Percentiles rank a stretch among this genome's conserved stretches.
Conservation (phyloP, 2,888 invertebrate species). For the Chalcis sispes region DNA sequence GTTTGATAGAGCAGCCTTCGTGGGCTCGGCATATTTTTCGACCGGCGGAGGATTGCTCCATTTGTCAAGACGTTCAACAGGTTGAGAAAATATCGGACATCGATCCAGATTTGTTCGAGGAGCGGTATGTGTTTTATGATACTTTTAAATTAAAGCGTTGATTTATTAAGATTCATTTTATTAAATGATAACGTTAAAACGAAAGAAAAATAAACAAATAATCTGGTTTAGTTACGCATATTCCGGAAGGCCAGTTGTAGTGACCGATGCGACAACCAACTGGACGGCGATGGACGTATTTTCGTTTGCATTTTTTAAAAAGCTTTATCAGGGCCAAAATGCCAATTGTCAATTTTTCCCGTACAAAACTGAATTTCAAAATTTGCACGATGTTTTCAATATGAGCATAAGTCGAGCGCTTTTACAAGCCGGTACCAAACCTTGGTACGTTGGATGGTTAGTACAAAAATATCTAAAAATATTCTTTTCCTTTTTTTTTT, state of each 20-base stretch:
- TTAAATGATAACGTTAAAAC: neutral
- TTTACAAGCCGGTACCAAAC: slow-evolving; percentile 79
- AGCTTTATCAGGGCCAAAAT: slow-evolving; percentile 80
- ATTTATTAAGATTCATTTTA: neutral
- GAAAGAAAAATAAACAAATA: neutral
- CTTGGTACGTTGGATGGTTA: slow-evolving; percentile 87
- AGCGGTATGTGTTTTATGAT: slow-evolving; percentile 76
- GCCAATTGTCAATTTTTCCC: slow-evolving; percentile 94
- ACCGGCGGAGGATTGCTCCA: slow-evolving; percentile 87
- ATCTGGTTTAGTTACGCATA: slow-evolving; percentile 80
- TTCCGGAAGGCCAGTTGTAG: slow-evolving; percentile 87
- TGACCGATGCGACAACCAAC: slow-evolving; percentile 87
- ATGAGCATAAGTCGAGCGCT: slow-evolving; percentile 86
- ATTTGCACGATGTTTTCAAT: slow-evolving; percentile 87
- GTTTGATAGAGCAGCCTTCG: slow-evolving; percentile 66
- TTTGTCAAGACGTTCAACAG: slow-evolving; percentile 82
- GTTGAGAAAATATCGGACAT: slow-evolving; percentile 83
- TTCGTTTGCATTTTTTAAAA: slow-evolving; percentile 89
- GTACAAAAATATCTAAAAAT: slow-evolving; percentile 66
- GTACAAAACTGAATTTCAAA: slow-evolving; percentile 90
- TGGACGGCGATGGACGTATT: slow-evolving; percentile 90
- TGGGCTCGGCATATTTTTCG: slow-evolving; percentile 79
- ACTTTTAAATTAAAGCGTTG: too few species aligned
- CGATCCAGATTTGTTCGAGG: slow-evolving; percentile 83
- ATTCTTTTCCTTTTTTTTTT: neutral